Conservation (phyloP, 1,140 invertebrate species). For the Elysia chlorotica region DNA sequence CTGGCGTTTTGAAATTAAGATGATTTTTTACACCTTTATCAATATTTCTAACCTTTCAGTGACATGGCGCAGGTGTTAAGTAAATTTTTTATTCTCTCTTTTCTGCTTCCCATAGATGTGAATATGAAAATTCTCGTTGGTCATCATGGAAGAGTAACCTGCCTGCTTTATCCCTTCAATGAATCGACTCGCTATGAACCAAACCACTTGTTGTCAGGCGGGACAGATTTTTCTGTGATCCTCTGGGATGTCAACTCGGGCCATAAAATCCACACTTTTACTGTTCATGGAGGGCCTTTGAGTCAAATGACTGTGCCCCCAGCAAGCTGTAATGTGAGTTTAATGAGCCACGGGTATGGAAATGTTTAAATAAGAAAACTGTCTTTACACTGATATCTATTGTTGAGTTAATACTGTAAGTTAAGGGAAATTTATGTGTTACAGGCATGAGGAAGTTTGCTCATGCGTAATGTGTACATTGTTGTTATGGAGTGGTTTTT, state of each 20-base stretch:
- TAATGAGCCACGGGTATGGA: too few relatives aligned
- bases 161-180: constrained; percentile 92
- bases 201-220: constrained; percentile 82
- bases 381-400: too few relatives aligned
- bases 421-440: too few relatives aligned
- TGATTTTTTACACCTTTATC: too few relatives aligned
- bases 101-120: constrained; percentile 73
- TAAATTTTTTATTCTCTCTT: neutral
- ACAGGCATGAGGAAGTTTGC: too few relatives aligned
- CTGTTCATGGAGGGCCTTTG: constrained; percentile 87
- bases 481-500: too few relatives aligned
- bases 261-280: constrained; percentile 89
- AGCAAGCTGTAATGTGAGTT: constrained; percentile 74
- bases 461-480: too few relatives aligned
- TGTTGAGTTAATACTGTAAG: too few relatives aligned
- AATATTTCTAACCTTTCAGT: too few relatives aligned
- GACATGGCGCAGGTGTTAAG: too few relatives aligned
- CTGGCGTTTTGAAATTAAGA: too few relatives aligned
- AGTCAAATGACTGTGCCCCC: constrained; percentile 91
- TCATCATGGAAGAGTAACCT: constrained; percentile 93
- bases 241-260: constrained; percentile 96
- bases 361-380: too few relatives aligned
- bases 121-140: constrained; percentile 85
- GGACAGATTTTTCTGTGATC: constrained; percentile 96
- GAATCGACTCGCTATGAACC: constrained; percentile 92